These are phyloP conservation scores for Drosophila mettleri DNA, from an alignment of 2,888 invertebrate species.

Conservation along the genomic window DNA sequence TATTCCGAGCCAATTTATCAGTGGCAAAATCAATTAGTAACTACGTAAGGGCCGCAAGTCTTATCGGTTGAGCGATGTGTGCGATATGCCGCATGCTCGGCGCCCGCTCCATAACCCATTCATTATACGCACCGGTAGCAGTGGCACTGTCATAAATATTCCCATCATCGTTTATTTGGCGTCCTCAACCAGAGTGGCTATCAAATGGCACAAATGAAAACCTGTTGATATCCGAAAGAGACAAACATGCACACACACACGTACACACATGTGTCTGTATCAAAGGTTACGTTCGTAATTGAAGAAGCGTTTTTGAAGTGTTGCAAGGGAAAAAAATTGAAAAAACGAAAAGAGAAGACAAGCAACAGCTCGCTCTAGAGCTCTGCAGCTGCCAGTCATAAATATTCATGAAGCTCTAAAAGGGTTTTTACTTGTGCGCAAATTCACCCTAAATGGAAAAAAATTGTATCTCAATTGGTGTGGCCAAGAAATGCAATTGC, in stretches of 20 bases:
- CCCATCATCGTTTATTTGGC: conserved; percentile 78
- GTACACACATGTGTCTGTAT: conserved; percentile 24
- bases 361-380: conserved; percentile 1
- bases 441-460: conserved; percentile 65
- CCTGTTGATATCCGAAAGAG: conserved; percentile 69
- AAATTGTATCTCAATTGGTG: conserved; percentile 45
- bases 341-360: conserved; percentile 20
- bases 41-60: conserved; percentile 59
- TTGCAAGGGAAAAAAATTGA: conserved; percentile 20
- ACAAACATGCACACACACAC: conserved; percentile 19
- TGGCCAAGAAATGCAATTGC: conserved; percentile 62
- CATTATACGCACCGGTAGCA: conserved; percentile 73
- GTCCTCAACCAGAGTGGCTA: conserved; percentile 53
- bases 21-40: conserved; percentile 74
- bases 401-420: conserved; percentile 81
- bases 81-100: conserved; percentile 15
- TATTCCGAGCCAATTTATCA: conserved; percentile 69
- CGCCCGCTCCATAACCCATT: conserved; percentile 63
- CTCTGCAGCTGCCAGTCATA: conserved; percentile 58
- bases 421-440: conserved; percentile 56
- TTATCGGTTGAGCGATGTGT: conserved; percentile 56
- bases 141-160: conserved; percentile 80
- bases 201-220: conserved; percentile 76
- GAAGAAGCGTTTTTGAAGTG: conserved; percentile 58
- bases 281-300: conserved; percentile 65